Percentiles rank a stretch among this genome's conserved stretches.
These are phyloP conservation scores for Nothoprocta perdicaria DNA, from an alignment of 2,113 vertebrate genomes.

Conservation along the genomic window DNA sequence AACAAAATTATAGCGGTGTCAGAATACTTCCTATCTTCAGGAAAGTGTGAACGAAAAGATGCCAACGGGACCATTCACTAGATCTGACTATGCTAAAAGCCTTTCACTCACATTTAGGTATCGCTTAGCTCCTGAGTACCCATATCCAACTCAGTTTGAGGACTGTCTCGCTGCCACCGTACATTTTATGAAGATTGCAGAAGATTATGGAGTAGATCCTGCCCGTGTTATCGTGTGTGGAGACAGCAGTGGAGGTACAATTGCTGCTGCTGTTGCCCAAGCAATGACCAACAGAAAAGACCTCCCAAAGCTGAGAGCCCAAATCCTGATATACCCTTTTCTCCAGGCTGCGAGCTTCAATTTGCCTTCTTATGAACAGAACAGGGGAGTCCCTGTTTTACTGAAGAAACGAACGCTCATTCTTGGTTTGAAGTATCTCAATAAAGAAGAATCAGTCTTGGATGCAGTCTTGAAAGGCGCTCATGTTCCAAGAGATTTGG, in stretches of 20 bases:
- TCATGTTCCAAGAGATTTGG: constrained; percentile 71
- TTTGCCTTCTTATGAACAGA: constrained; percentile 81
- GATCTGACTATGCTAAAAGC: neutral
- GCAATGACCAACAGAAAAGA: constrained; percentile 70
- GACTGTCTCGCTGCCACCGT: constrained; percentile 79
- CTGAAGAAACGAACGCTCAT: constrained; percentile 45
- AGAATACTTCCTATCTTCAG: neutral
- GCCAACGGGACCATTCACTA: rapidly evolving
- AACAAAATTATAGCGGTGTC: neutral
- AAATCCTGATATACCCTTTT: constrained; percentile 82
- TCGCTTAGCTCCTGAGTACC: constrained; percentile 80
- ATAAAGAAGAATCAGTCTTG: constrained; percentile 14
- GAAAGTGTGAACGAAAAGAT: neutral
- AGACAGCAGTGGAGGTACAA: constrained; percentile 80
- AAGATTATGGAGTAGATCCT: constrained; percentile 79
- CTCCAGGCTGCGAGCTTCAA: constrained; percentile 73
- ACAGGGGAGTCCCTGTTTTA: constrained; percentile 76
- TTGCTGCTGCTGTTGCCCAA: constrained; percentile 77
- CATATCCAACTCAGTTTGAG: constrained; percentile 68
- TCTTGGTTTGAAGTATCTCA: constrained; percentile 75
- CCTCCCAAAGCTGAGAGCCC: constrained; percentile 79
- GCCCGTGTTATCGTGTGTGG: constrained; percentile 76
- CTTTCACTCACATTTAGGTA: constrained; percentile 65
- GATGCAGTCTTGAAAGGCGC: constrained; percentile 48
- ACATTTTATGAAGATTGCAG: constrained; percentile 81